Evolutionary conservation across 1,140 invertebrate species (phyloP).

Genomic region (Monochamus saltuarius): DNA sequence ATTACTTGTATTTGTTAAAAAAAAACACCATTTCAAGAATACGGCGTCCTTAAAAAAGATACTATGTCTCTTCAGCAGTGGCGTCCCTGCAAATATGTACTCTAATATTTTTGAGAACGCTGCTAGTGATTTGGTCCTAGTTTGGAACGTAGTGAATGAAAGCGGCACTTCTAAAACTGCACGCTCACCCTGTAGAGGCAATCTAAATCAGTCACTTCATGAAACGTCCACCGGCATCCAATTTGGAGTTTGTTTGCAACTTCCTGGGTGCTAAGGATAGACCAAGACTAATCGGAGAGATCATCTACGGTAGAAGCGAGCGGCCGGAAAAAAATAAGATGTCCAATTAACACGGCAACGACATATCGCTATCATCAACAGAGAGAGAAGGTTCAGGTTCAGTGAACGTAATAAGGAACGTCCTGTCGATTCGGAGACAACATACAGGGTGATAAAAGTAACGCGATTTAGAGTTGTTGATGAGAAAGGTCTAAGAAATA

Average conservation of each 20-base stretch:
- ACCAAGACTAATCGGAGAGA: not conserved
- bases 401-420: constrained; percentile 6
- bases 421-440: not conserved
- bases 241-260: not conserved
- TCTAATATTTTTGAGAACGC: too few species aligned
- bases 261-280: not conserved
- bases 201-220: not conserved
- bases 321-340: not conserved
- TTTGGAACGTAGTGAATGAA: too few species aligned
- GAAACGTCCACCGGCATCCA: not conserved
- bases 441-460: not conserved
- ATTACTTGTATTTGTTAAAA: too few species aligned
- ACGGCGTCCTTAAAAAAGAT: too few species aligned
- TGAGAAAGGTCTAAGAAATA: too few species aligned
- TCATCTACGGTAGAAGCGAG: not conserved
- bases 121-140: too few species aligned
- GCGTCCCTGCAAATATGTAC: too few species aligned
- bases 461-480: too few species aligned
- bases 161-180: too few species aligned
- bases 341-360: constrained; percentile 3
- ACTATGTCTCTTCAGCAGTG: too few species aligned
- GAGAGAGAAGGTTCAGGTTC: not conserved
- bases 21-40: too few species aligned
- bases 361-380: not conserved
- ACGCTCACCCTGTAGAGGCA: too few species aligned